A percentile compares a stretch with the other conserved stretches of the same genome.
phyloP scores from a whole-genome alignment of 2,797 vertebrate genomes.

The Pristis pectinata region DNA sequence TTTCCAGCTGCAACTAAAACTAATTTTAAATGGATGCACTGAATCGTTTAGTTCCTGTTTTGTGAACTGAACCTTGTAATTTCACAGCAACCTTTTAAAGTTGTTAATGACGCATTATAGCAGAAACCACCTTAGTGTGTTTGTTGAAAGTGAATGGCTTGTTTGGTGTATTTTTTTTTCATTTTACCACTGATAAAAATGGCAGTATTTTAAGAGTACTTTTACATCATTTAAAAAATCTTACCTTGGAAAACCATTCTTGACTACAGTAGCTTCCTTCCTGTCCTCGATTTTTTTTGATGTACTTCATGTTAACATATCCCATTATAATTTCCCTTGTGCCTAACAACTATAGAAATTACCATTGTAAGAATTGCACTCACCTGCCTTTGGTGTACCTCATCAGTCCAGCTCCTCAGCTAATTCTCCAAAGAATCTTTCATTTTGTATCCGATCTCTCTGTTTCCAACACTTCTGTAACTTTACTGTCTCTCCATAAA shows the following conservation, averaged over 20 bases:
- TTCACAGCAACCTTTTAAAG: background rate
- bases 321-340: background rate
- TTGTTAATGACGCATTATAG: background rate
- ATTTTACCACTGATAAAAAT: background rate
- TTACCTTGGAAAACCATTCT: background rate
- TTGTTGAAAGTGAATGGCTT: background rate
- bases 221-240: background rate
- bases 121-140: background rate
- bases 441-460: background rate
- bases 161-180: background rate
- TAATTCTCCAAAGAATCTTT: background rate
- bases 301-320: background rate
- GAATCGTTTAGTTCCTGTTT: background rate
- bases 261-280: background rate
- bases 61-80: background rate
- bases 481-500: background rate
- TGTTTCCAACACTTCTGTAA: background rate
- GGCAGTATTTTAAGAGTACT: background rate
- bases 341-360: background rate
- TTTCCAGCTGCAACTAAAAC: background rate
- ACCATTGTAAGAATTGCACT: background rate
- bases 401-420: background rate
- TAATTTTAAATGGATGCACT: background rate
- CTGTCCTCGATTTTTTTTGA: background rate
- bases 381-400: background rate